Evolutionary conservation across 1,140 invertebrate genomes (phyloP).

Genomic region (Camponotus vicinus): DNA sequence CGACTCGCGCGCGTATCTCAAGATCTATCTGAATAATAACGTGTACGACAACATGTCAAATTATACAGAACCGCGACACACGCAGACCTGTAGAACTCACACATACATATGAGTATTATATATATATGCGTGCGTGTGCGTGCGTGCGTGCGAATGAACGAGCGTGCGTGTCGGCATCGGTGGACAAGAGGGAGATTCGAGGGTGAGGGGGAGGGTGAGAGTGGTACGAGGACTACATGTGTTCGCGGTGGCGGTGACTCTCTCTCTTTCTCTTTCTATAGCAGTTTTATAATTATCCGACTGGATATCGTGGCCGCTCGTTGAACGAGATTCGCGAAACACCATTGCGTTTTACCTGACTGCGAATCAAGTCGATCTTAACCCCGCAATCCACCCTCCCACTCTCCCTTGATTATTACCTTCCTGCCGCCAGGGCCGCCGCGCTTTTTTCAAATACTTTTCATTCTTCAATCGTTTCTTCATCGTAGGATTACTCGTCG

Average conservation of each 20-base stretch:
- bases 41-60: conserved; percentile 87
- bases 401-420: conserved; percentile 23
- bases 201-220: conserved; percentile 40
- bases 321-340: conserved; percentile 72
- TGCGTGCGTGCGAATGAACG: conserved; percentile 71
- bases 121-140: conserved; percentile 61
- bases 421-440: conserved; percentile 44
- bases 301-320: conserved; percentile 67
- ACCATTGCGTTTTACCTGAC: conserved; percentile 42
- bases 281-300: conserved; percentile 81
- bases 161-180: conserved; percentile 77
- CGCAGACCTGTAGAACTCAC: conserved; percentile 73
- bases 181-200: conserved; percentile 36
- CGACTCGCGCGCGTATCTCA: conserved; percentile 80
- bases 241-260: conserved; percentile 80
- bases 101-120: conserved; percentile 30
- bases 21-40: conserved; percentile 87
- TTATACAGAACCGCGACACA: conserved; percentile 84
- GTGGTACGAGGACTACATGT: conserved; percentile 77
- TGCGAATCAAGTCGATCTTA: conserved; percentile 52
- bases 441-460: neutral
- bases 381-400: conserved; percentile 38
- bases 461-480: neutral
- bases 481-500: neutral
- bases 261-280: conserved; percentile 76